Evolutionary conservation across 2,797 vertebrate species (phyloP).

Genomic region (Halcyon chelicuti): DNA sequence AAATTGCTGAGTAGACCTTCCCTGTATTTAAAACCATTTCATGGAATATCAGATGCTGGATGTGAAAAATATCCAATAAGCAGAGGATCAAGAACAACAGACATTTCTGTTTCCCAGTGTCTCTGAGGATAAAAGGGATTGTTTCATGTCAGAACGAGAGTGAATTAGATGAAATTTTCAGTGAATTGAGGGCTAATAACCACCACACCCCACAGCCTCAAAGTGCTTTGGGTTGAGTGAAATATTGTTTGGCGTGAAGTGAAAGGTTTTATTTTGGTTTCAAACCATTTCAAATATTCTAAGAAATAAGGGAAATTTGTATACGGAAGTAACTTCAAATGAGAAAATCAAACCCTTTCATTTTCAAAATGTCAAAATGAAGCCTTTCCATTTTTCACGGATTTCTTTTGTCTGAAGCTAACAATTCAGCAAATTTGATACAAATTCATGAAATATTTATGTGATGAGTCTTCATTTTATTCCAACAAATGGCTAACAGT

Average conservation of each 20-base stretch:
- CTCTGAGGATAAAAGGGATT: not conserved
- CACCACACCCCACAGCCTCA: not conserved
- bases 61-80: constrained; percentile 5
- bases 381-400: constrained; percentile 59
- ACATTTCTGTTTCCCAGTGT: not conserved
- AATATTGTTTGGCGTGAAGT: constrained; percentile 11
- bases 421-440: constrained; percentile 64
- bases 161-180: constrained; percentile 24
- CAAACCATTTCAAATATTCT: constrained; percentile 46
- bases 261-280: constrained; percentile 56
- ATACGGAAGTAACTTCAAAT: constrained; percentile 48
- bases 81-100: not conserved
- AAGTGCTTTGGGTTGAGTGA: not conserved
- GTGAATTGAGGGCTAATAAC: constrained; percentile 35
- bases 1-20: not conserved
- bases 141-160: not conserved
- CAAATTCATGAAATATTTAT: constrained; percentile 66
- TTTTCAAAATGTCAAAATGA: constrained; percentile 64
- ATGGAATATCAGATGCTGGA: not conserved
- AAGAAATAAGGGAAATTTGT: constrained; percentile 49
- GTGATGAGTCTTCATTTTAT: constrained; percentile 58
- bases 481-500: constrained; percentile 20
- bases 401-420: constrained; percentile 69
- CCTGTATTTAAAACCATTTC: not conserved
- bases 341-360: constrained; percentile 65